These are phyloP conservation scores for Microplitis manilae DNA, from an alignment of 2,888 invertebrate species.

Conservation along the genomic window DNA sequence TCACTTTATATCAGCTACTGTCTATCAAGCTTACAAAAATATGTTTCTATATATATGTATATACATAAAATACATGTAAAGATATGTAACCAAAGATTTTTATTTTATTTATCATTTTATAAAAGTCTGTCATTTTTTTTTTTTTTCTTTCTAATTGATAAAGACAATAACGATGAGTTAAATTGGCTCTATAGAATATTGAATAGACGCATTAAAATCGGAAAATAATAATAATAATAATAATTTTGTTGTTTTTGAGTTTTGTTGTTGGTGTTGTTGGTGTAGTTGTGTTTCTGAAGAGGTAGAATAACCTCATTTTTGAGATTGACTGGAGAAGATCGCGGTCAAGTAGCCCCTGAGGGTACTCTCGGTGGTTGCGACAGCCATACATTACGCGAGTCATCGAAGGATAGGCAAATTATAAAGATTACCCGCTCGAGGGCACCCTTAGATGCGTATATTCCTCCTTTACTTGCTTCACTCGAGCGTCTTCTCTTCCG, in stretches of 20 bases:
- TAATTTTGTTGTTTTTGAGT: not conserved
- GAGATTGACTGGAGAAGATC: conserved; percentile 26
- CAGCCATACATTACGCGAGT: conserved; percentile 56
- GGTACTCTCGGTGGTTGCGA: conserved; percentile 49
- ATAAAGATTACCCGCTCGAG: conserved; percentile 53
- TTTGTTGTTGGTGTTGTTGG: not conserved
- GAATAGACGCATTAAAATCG: not conserved
- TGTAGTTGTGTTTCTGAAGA: conserved; percentile 6
- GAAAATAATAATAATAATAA: not conserved
- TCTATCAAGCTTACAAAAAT: conserved; percentile 29
- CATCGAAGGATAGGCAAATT: conserved; percentile 57
- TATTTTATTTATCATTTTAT: not conserved
- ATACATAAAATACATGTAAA: not conserved
- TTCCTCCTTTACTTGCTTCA: conserved; percentile 4
- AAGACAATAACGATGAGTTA: not conserved
- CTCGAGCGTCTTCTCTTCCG: conserved; percentile 12
- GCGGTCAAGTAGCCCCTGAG: conserved; percentile 32
- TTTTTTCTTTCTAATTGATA: not conserved
- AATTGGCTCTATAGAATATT: not conserved
- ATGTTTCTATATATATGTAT: not conserved
- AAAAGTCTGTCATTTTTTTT: not conserved
- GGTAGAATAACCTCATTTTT: conserved; percentile 23
- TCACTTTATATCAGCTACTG: conserved; percentile 46
- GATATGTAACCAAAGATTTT: not conserved
- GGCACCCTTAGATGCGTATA: conserved; percentile 26